Percentiles rank a stretch among this genome's conserved stretches.
Evolutionary conservation across 1,140 invertebrate genomes (phyloP).

Genomic region (Steinernema feltiae): DNA sequence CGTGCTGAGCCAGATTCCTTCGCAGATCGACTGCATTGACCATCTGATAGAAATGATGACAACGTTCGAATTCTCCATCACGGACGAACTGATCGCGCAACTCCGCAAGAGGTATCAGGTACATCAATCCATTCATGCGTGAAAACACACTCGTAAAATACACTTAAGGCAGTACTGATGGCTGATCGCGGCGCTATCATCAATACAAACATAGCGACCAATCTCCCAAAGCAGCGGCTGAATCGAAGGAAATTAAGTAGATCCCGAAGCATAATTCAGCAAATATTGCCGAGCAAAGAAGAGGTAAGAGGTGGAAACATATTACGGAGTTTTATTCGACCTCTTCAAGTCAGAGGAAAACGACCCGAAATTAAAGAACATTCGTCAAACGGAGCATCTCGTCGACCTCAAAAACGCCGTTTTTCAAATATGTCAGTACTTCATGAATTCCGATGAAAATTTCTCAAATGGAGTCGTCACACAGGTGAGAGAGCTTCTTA

Average conservation of each 20-base stretch:
- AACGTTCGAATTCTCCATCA: slow-evolving; percentile 56
- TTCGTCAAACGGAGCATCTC: slow-evolving; percentile 78
- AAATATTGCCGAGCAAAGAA: slow-evolving; percentile 45
- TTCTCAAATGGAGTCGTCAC: slow-evolving; percentile 36
- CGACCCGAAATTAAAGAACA: slow-evolving; percentile 83
- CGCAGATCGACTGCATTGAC: slow-evolving; percentile 38
- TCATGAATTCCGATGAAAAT: slow-evolving; percentile 63
- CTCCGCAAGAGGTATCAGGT: slow-evolving; percentile 56
- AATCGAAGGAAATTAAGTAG: slow-evolving; percentile 77
- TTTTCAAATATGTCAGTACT: slow-evolving; percentile 76
- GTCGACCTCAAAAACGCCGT: slow-evolving; percentile 95
- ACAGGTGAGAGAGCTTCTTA: slow-evolving; percentile 35
- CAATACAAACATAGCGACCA: slow-evolving; percentile 77
- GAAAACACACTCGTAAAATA: too few species aligned
- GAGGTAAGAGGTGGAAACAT: slow-evolving; percentile 28
- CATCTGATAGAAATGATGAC: slow-evolving; percentile 62
- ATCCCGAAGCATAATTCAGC: slow-evolving; percentile 82
- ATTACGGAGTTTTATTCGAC: slow-evolving; percentile 26
- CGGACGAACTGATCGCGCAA: slow-evolving; percentile 44
- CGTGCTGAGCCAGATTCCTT: slow-evolving; percentile 44
- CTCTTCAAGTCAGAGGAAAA: slow-evolving; percentile 34
- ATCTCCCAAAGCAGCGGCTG: slow-evolving; percentile 73
- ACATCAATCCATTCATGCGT: too few species aligned
- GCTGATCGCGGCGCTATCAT: slow-evolving; percentile 77
- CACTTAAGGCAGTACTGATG: slow-evolving; percentile 79